A percentile compares a stretch with the other conserved stretches of the same genome.
Conservation (phyloP, 2,797 vertebrate genomes). For the Acipenser transmontanus region DNA sequence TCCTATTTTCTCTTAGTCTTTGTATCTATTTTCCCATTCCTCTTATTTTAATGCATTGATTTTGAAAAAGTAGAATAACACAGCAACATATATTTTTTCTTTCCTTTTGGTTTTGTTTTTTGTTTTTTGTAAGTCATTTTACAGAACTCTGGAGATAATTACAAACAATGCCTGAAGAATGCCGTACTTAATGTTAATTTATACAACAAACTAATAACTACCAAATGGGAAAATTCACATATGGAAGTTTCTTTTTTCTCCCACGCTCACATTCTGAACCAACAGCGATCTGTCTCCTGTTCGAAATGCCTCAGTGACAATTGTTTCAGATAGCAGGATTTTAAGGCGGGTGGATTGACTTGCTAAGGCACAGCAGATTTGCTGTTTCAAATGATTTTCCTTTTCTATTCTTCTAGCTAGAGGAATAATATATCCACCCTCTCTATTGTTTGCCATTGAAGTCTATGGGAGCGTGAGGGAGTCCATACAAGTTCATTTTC, state of each 20-base stretch:
- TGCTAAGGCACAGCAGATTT: constrained; percentile 1
- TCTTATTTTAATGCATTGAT: constrained; percentile 35
- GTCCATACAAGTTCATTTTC: constrained; percentile 45
- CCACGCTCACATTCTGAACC: constrained; percentile 72
- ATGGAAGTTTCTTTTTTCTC: constrained; percentile 77
- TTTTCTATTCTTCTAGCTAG: constrained; percentile 35
- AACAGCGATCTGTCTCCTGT: constrained; percentile 65
- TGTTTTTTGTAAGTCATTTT: constrained; percentile 28
- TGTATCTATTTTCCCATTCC: constrained; percentile 33
- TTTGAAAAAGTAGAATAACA: constrained; percentile 11
- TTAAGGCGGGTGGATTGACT: constrained; percentile 22
- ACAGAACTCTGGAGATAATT: constrained; percentile 67
- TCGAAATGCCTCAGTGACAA: constrained; percentile 49
- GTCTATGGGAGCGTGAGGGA: constrained; percentile 57
- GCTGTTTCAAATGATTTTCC: constrained; percentile 17
- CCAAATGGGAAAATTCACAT: constrained; percentile 89
- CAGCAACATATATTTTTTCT: constrained; percentile 2
- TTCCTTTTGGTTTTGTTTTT: constrained; percentile 5
- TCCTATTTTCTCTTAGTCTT: constrained; percentile 4
- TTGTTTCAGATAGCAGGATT: constrained; percentile 12
- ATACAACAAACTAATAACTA: constrained; percentile 98
- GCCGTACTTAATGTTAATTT: constrained; percentile 94
- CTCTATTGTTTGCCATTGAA: constrained; percentile 59
- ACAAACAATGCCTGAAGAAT: constrained; percentile 81
- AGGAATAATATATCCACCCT: constrained; percentile 56